These are phyloP conservation scores for Metellina segmentata DNA, from an alignment of 2,888 invertebrate genomes.

Conservation along the genomic window DNA sequence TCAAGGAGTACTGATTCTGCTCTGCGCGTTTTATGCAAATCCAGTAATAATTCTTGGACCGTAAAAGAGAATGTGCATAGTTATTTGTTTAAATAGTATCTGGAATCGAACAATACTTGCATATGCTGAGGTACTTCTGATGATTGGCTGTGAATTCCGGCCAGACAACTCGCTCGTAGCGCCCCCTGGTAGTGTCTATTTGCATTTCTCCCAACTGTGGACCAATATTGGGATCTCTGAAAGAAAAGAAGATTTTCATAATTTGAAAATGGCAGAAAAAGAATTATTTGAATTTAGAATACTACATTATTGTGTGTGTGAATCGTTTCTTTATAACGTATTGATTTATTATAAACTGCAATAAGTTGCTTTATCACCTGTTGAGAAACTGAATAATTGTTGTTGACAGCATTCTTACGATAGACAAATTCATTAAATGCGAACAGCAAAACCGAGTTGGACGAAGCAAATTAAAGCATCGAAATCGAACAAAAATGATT, in stretches of 20 bases:
- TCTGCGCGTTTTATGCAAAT: background rate
- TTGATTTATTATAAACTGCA: too few relatives aligned
- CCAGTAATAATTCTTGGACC: background rate
- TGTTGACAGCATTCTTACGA: too few relatives aligned
- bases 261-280: background rate
- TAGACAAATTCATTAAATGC: too few relatives aligned
- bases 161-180: constrained; percentile 80
- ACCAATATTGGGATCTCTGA: constrained; percentile 61
- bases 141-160: constrained; percentile 79
- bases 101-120: constrained; percentile 83
- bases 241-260: background rate
- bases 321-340: too few relatives aligned
- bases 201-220: constrained; percentile 57
- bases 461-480: too few relatives aligned
- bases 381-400: too few relatives aligned
- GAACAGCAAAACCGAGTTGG: too few relatives aligned
- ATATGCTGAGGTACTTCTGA: constrained; percentile 84
- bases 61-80: background rate
- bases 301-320: too few relatives aligned
- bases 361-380: too few relatives aligned
- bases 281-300: too few relatives aligned
- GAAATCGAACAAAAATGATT: too few relatives aligned
- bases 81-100: constrained; percentile 29
- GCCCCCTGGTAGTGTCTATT: constrained; percentile 54
- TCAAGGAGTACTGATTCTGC: background rate